These are phyloP conservation scores for Valencia hispanica DNA, from an alignment of 2,797 vertebrate species.

Conservation along the genomic window DNA sequence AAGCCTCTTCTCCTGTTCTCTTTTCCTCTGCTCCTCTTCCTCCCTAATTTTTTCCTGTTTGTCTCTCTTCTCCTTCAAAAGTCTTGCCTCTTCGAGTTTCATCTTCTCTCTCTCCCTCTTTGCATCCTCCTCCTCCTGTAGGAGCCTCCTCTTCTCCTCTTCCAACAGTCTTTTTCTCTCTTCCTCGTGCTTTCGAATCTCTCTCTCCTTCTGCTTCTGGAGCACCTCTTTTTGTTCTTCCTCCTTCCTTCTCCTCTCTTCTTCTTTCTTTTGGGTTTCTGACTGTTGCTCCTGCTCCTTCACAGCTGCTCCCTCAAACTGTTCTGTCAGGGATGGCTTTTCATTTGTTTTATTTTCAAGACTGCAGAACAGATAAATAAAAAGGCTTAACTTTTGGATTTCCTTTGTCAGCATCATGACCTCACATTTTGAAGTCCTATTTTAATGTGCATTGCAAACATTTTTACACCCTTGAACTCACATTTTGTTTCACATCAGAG, in stretches of 20 bases:
- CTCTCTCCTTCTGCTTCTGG: slow-evolving; percentile 49
- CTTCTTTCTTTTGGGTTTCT: slow-evolving; percentile 33
- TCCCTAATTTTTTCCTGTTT: slow-evolving; percentile 50
- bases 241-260: slow-evolving; percentile 39
- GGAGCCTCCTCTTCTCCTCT: slow-evolving; percentile 55
- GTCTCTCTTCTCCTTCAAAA: slow-evolving; percentile 55
- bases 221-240: slow-evolving; percentile 40
- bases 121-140: slow-evolving; percentile 56
- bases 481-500: neutral
- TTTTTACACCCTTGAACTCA: slow-evolving; percentile 19
- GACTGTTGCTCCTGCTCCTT: slow-evolving; percentile 39
- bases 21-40: slow-evolving; percentile 44
- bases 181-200: slow-evolving; percentile 53
- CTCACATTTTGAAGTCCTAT: neutral
- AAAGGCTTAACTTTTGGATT: slow-evolving; percentile 43
- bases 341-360: slow-evolving; percentile 64
- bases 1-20: slow-evolving; percentile 40
- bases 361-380: slow-evolving; percentile 75
- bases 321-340: slow-evolving; percentile 41
- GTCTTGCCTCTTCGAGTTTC: slow-evolving; percentile 55
- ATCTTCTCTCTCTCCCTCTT: slow-evolving; percentile 49
- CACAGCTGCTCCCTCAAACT: slow-evolving; percentile 43
- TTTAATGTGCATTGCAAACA: neutral
- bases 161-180: slow-evolving; percentile 59
- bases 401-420: slow-evolving; percentile 24